phyloP scores from a whole-genome alignment of 2,113 vertebrate genomes.

The Aleadryas rufinucha region DNA sequence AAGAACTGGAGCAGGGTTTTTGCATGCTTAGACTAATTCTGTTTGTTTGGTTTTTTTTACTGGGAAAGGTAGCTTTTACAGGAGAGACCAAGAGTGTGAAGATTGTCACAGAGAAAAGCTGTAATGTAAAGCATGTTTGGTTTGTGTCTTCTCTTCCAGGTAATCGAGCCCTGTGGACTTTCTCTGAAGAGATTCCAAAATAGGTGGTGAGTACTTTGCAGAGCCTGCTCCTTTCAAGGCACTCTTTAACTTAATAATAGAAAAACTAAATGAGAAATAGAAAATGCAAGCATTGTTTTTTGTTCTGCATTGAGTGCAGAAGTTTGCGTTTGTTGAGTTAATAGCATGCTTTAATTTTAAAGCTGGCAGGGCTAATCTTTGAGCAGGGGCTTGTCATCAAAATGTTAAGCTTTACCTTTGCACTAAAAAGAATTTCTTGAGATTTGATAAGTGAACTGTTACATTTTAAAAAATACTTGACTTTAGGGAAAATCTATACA shows the following conservation, averaged over 20 bases:
- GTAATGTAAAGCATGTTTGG: background rate
- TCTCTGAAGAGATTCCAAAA: slow-evolving; percentile 42
- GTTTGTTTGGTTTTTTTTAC: background rate
- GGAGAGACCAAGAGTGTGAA: background rate
- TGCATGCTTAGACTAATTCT: background rate
- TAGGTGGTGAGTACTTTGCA: slow-evolving; percentile 49
- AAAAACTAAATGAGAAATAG: background rate
- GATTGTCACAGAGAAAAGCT: background rate
- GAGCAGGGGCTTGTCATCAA: background rate
- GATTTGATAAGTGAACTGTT: background rate
- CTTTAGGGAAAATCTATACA: background rate
- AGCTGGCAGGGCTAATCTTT: background rate
- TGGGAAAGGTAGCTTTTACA: background rate
- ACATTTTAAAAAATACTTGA: background rate
- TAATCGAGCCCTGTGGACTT: background rate
- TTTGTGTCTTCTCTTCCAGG: slow-evolving; percentile 37
- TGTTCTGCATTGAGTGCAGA: background rate
- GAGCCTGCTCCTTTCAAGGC: background rate
- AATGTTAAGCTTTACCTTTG: background rate
- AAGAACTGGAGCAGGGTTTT: background rate
- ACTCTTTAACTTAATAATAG: background rate
- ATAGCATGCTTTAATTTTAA: background rate
- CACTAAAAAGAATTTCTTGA: background rate
- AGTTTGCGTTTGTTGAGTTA: background rate
- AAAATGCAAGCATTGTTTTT: background rate